A percentile compares a stretch with the other conserved stretches of the same genome.
phyloP scores from a whole-genome alignment of 1,140 invertebrate species.

The Neocloeon triangulifer region DNA sequence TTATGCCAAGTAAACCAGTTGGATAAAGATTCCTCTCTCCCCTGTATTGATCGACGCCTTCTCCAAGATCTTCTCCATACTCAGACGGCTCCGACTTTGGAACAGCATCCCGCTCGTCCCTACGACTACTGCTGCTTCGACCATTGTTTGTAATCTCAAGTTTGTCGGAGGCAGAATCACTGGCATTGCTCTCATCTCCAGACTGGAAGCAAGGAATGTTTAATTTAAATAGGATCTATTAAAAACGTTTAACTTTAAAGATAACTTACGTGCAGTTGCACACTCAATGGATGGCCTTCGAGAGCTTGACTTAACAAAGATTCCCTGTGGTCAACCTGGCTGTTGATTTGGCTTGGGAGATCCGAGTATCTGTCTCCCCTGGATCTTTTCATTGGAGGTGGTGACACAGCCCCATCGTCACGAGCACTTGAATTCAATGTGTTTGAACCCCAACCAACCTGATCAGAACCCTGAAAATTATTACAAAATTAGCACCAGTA shows the following conservation, averaged over 20 bases:
- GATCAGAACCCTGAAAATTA: too few species aligned
- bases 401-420: conserved; percentile 4
- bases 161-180: conserved; percentile 40
- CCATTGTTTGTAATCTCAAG: conserved; percentile 25
- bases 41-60: conserved; percentile 38
- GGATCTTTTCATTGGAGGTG: conserved; percentile 1
- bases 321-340: conserved; percentile 24
- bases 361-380: too few species aligned
- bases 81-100: conserved; percentile 36
- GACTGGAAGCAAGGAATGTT: too few species aligned
- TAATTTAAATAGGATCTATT: too few species aligned
- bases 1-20: conserved; percentile 42
- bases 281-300: conserved; percentile 30
- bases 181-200: conserved; percentile 41
- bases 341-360: too few species aligned
- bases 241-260: too few species aligned
- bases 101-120: conserved; percentile 11
- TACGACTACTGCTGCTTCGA: conserved; percentile 10
- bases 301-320: conserved; percentile 48
- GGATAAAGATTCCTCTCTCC: too few species aligned
- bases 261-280: conserved; percentile 6
- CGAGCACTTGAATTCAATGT: too few species aligned
- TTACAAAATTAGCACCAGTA: too few species aligned
- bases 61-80: conserved; percentile 22
- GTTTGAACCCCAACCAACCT: too few species aligned